Conservation (phyloP, 2,888 invertebrate species). For the Trissoscelio sp. region DNA sequence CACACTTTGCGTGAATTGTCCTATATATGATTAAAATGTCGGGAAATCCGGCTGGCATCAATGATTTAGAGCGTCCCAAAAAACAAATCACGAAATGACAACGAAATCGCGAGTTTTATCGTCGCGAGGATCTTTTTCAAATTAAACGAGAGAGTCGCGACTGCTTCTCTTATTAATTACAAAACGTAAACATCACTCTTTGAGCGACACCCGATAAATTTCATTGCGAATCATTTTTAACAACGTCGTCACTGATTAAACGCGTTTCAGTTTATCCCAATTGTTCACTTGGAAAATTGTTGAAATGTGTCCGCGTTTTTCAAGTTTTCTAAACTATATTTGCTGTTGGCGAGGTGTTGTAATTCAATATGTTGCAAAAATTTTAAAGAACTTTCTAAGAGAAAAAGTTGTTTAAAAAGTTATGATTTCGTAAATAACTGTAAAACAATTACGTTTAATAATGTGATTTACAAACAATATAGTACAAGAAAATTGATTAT, state of each 20-base stretch:
- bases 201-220: constrained; percentile 17
- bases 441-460: too few relatives aligned
- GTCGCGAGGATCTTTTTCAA: not conserved
- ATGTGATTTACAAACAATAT: too few relatives aligned
- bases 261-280: constrained; percentile 9
- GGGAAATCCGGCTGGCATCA: not conserved
- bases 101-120: not conserved
- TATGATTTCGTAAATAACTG: too few relatives aligned
- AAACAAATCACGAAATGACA: constrained; percentile 2
- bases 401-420: too few relatives aligned
- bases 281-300: constrained; percentile 31
- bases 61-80: not conserved
- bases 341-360: too few relatives aligned
- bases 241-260: not conserved
- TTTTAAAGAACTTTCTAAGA: too few relatives aligned
- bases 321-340: constrained; percentile 40
- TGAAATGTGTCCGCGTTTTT: constrained; percentile 28
- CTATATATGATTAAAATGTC: not conserved
- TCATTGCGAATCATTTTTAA: constrained; percentile 4
- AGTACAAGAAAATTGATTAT: too few relatives aligned
- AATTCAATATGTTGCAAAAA: too few relatives aligned
- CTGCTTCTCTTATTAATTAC: constrained; percentile 12
- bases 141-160: not conserved
- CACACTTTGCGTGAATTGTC: too few relatives aligned
- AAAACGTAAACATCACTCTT: not conserved